phyloP scores from a whole-genome alignment of 1,140 invertebrate genomes.

The Holotrichia oblita region DNA sequence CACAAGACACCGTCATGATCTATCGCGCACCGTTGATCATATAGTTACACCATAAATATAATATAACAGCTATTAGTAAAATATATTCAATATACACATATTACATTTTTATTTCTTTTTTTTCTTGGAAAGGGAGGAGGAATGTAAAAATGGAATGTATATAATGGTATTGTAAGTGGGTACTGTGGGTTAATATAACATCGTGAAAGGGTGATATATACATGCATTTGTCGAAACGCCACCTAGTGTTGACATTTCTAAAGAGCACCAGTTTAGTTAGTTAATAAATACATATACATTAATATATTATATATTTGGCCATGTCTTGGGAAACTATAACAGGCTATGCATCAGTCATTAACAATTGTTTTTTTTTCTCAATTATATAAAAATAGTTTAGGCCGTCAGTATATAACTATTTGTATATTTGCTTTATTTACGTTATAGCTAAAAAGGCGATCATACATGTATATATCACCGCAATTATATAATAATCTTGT shows the following conservation, averaged over 20 bases:
- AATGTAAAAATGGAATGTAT: conserved; percentile 3
- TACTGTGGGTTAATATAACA: not conserved
- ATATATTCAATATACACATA: conserved; percentile 50
- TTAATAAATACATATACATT: conserved; percentile 9
- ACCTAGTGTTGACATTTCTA: conserved; percentile 3
- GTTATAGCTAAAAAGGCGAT: not conserved
- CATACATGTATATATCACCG: conserved; percentile 30
- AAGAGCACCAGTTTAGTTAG: conserved; percentile 12
- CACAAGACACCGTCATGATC: conserved; percentile 24
- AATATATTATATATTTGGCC: conserved; percentile 40
- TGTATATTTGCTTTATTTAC: conserved; percentile 40
- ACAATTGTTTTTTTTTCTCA: conserved; percentile 46
- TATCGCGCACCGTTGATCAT: conserved; percentile 22
- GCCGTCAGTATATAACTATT: conserved; percentile 50
- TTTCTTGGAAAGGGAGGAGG: conserved; percentile 2
- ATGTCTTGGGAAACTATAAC: conserved; percentile 51
- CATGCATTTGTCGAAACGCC: not conserved
- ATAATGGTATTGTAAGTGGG: not conserved
- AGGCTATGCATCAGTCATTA: conserved; percentile 55
- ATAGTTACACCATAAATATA: conserved; percentile 15
- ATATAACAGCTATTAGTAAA: conserved; percentile 50
- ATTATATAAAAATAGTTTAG: conserved; percentile 57
- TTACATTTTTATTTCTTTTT: not conserved
- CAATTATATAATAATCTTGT: conserved; percentile 7
- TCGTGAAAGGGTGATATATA: not conserved